These are phyloP conservation scores for Callosobruchus maculatus DNA, from an alignment of 2,888 invertebrate species.

Conservation along the genomic window DNA sequence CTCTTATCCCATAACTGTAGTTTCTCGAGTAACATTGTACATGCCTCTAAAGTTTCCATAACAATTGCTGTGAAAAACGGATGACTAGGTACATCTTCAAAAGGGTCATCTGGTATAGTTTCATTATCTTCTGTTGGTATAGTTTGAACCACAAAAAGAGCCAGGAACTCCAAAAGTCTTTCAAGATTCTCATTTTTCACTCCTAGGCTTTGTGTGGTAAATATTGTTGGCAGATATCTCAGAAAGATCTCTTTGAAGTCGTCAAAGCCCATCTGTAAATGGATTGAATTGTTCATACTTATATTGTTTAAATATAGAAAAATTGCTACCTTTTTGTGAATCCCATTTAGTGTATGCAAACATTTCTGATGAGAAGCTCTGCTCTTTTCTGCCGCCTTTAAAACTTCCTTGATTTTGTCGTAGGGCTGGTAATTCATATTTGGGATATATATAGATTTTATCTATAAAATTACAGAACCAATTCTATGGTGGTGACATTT, in stretches of 20 bases:
- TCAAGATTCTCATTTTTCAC: slow-evolving; percentile 20
- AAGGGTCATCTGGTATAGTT: not conserved
- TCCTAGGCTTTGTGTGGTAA: slow-evolving; percentile 13
- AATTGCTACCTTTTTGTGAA: slow-evolving; percentile 24
- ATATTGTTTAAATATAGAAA: not conserved
- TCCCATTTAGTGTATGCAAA: slow-evolving; percentile 21
- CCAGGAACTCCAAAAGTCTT: slow-evolving; percentile 26
- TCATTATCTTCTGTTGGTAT: slow-evolving; percentile 16
- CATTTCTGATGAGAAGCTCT: slow-evolving; percentile 27
- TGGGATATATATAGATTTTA: not conserved
- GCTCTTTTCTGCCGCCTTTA: slow-evolving; percentile 22
- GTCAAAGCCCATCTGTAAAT: not conserved
- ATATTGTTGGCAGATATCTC: slow-evolving; percentile 15
- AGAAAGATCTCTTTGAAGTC: not conserved
- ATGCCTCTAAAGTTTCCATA: slow-evolving; percentile 21
- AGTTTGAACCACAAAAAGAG: slow-evolving; percentile 22
- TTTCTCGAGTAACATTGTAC: no score
- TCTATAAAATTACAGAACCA: not conserved
- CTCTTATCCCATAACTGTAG: no score
- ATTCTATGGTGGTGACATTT: slow-evolving; percentile 3
- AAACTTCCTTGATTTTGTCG: slow-evolving; percentile 17
- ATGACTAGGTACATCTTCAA: slow-evolving; percentile 12
- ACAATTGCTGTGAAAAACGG: slow-evolving; percentile 22
- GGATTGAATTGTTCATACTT: not conserved
- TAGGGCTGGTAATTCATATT: not conserved